Conservation (phyloP, 2,113 vertebrate species). For the Mirza zaza region DNA sequence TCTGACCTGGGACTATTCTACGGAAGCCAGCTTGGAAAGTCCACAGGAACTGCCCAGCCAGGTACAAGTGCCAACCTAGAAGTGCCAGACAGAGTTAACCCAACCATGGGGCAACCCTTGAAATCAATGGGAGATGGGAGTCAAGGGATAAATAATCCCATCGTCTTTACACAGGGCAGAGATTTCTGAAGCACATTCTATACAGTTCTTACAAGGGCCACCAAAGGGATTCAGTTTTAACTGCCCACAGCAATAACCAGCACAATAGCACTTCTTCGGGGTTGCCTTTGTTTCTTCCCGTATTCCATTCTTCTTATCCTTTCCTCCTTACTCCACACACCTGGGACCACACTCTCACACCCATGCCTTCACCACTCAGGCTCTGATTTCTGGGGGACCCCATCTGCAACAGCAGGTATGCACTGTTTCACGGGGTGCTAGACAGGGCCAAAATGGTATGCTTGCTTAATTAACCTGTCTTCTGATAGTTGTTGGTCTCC, state of each 20-base stretch:
- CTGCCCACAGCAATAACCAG: neutral
- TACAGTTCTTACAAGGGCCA: neutral
- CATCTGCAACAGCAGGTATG: neutral
- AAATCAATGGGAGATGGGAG: neutral
- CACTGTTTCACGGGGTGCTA: too few species aligned
- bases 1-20: neutral
- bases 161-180: rapidly evolving
- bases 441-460: neutral
- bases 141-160: too few species aligned
- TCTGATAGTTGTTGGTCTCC: neutral
- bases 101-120: neutral
- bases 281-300: neutral
- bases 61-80: neutral
- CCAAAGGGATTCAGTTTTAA: neutral
- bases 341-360: neutral
- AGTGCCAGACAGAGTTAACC: neutral
- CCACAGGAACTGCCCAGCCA: neutral
- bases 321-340: neutral
- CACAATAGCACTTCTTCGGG: rapidly evolving
- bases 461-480: neutral
- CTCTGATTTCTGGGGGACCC: neutral
- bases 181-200: neutral
- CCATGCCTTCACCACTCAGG: neutral
- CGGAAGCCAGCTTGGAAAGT: neutral
- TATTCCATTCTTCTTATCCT: neutral